Percentiles rank a stretch among this genome's conserved stretches.
Evolutionary conservation across 2,113 vertebrate genomes (phyloP).

Genomic region (Bubalus kerabau): DNA sequence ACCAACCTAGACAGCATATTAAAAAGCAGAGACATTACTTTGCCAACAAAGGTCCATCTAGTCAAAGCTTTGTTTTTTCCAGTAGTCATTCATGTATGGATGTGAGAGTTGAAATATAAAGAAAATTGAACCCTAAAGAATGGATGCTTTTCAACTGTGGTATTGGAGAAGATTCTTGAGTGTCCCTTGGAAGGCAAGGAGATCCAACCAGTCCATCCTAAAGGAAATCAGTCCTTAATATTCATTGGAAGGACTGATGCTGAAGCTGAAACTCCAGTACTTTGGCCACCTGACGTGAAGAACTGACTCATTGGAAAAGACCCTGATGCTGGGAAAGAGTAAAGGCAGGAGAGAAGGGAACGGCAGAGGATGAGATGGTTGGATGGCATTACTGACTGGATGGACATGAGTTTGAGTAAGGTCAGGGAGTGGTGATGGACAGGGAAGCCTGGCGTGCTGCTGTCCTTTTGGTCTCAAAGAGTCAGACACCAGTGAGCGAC

Average conservation of each 20-base stretch:
- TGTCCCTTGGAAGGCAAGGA: background rate
- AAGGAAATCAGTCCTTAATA: background rate
- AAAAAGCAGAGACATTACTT: background rate
- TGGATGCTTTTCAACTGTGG: background rate
- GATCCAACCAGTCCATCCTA: background rate
- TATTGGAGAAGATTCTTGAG: background rate
- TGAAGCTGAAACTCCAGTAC: background rate
- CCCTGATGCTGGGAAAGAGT: background rate
- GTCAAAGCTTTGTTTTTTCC: background rate
- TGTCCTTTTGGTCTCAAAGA: background rate
- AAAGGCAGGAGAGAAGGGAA: background rate
- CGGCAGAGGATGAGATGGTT: background rate
- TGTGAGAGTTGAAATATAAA: background rate
- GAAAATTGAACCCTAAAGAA: background rate
- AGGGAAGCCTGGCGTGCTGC: background rate
- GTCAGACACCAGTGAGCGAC: rapidly evolving
- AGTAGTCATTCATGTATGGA: background rate
- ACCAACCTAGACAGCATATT: background rate
- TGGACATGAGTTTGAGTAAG: background rate
- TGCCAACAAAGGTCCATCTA: background rate
- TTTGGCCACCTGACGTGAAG: background rate
- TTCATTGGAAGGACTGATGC: background rate
- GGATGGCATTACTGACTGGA: background rate
- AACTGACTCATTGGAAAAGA: background rate
- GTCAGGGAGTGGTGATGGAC: background rate